These are phyloP conservation scores for Penaeus japonicus DNA, from an alignment of 1,140 invertebrate species.

Conservation along the genomic window DNA sequence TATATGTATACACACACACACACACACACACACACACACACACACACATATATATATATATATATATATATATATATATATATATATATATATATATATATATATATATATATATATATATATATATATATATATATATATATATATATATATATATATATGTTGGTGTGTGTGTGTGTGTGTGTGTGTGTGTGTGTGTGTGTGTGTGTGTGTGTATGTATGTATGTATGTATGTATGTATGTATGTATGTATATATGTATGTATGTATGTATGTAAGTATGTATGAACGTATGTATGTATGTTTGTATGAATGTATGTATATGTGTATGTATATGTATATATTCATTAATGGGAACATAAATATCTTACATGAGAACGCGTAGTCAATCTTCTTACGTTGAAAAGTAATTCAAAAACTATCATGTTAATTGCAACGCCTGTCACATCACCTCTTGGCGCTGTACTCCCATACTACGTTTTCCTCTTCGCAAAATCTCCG, in stretches of 20 bases:
- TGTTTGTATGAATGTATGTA: too few relatives aligned
- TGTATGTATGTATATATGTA: background rate
- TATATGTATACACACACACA: background rate
- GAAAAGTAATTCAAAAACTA: too few relatives aligned
- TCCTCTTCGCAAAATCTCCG: too few relatives aligned
- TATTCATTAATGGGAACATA: background rate
- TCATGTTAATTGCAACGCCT: too few relatives aligned
- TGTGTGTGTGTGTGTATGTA: background rate
- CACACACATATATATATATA: background rate
- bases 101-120: background rate
- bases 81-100: too few relatives aligned
- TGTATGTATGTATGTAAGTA: background rate
- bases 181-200: background rate
- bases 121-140: background rate
- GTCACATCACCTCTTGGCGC: too few relatives aligned
- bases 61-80: background rate
- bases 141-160: conserved; percentile 8
- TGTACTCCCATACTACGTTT: too few relatives aligned
- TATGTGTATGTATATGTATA: background rate
- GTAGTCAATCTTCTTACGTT: background rate
- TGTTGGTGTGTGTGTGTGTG: background rate
- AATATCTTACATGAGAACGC: background rate
- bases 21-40: background rate
- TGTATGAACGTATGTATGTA: too few relatives aligned
- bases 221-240: background rate